Evolutionary conservation across 2,888 invertebrate species (phyloP), one percentile per base, ranked within the genome.

Genomic region (Andrena chrysosceles): DNA sequence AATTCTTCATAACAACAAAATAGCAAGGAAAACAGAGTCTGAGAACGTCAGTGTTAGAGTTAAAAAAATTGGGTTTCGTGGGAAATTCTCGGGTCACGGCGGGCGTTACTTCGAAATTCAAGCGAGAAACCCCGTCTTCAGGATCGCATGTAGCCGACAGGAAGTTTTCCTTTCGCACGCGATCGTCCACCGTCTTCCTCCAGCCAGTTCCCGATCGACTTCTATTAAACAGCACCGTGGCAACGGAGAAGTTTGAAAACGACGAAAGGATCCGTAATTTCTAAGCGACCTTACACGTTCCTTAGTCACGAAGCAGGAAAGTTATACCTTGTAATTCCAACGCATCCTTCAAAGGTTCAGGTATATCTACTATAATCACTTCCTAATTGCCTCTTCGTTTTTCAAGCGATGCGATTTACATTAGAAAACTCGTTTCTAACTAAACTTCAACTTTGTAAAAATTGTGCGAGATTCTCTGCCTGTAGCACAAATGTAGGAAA

Each of bases 81-180:
- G 31, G 62, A 64, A 70, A 70, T 77, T 26, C 48, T 42, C 13
- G 35, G 79, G 64, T 79, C 70, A 70, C 54, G 62, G 31, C 16
- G 13, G 20, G 29, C 13, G 59, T 77, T 78, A 63, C 66, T 52
- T 26, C 79, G 80, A 84, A 84, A 84, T 31, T 42, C 42, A 4
- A 8, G n/a, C 20, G 26, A 26, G 42, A 42, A 42, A 10, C 23
- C 6, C 31, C 48, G 62, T 54, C 29, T 29, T 10, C 54, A 23
- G 20, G 13, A 26, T 8, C 23, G 59, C 33, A 42, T 23, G 49
- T 26, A 73, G 52, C 69, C 62, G 76, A 69, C 86, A 80, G 85
- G 86, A 86, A 85, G 83, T 86, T 83, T 86, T 86, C 75, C 83
- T 81, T 83, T 81, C 81, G 83, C 86, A 86, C 86, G 86, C 79